Conservation (phyloP, 1,140 invertebrate species). For the Nephotettix cincticeps region DNA sequence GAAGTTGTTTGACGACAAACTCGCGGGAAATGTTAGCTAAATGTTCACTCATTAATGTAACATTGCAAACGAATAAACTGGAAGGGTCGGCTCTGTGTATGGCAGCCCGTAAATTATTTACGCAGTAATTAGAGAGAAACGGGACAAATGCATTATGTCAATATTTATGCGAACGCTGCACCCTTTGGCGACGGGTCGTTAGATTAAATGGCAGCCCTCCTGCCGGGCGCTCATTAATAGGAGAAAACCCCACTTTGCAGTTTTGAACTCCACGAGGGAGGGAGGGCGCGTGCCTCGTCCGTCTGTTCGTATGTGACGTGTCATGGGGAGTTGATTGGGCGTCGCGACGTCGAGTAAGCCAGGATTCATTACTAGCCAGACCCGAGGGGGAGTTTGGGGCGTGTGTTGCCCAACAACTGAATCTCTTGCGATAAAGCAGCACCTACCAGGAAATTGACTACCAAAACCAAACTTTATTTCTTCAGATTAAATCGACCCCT, state of each 20-base stretch:
- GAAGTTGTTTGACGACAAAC: too few relatives aligned
- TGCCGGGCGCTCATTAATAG: background rate
- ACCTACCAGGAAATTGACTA: too few relatives aligned
- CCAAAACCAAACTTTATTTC: too few relatives aligned
- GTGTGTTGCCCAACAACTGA: too few relatives aligned
- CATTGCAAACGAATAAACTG: too few relatives aligned
- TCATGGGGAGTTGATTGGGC: conserved; percentile 2
- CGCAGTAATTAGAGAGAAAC: background rate
- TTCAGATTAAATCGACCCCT: too few relatives aligned
- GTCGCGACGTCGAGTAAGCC: background rate
- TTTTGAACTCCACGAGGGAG: background rate
- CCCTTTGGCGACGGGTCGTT: background rate
- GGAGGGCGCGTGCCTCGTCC: background rate
- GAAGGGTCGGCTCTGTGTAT: too few relatives aligned
- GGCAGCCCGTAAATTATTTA: conserved; percentile 8
- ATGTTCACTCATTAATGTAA: too few relatives aligned
- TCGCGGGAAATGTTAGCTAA: too few relatives aligned
- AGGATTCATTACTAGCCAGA: conserved; percentile 11
- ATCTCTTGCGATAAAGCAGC: too few relatives aligned
- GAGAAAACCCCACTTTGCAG: conserved; percentile 11
- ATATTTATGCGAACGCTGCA: conserved; percentile 1
- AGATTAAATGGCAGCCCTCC: conserved; percentile 6
- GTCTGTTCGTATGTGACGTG: conserved; percentile 6
- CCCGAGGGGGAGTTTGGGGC: too few relatives aligned
- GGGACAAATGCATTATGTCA: background rate